Percentiles rank a stretch among this genome's conserved stretches.
Evolutionary conservation across 2,113 vertebrate species (phyloP).

Genomic region (Forbesichthys papilliferus): DNA sequence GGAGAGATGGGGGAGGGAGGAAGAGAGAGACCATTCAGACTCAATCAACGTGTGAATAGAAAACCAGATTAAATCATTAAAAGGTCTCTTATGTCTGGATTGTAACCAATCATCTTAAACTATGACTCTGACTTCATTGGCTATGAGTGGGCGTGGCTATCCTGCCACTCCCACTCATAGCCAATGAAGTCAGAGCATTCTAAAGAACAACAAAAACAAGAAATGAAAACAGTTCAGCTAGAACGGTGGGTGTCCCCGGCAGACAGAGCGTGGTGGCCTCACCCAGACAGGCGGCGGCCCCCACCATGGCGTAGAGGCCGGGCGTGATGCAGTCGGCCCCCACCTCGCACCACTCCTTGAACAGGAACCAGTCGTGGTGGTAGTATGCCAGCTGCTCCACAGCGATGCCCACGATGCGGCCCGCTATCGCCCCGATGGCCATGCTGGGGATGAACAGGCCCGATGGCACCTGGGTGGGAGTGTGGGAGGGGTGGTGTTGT

Average conservation of each 20-base stretch:
- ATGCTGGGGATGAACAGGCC: conserved; percentile 98
- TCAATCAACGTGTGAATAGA: neutral
- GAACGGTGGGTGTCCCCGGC: neutral
- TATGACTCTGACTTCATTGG: too few relatives aligned
- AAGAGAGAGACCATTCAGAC: too few relatives aligned
- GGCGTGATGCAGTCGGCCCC: conserved; percentile 97
- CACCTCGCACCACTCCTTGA: conserved; percentile 97
- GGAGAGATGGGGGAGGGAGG: neutral
- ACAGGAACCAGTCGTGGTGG: conserved; percentile 98
- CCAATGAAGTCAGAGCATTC: too few relatives aligned
- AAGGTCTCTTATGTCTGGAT: too few relatives aligned
- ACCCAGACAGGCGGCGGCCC: conserved; percentile 95
- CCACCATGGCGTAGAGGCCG: conserved; percentile 98
- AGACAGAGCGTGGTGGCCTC: conserved; percentile 49
- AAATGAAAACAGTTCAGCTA: too few relatives aligned
- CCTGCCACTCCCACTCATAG: too few relatives aligned
- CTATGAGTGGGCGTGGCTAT: too few relatives aligned
- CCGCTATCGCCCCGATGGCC: conserved; percentile 97
- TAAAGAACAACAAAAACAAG: too few relatives aligned
- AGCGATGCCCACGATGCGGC: conserved; percentile 94
- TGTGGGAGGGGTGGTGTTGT: neutral
- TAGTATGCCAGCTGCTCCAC: conserved; percentile 96
- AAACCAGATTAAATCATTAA: too few relatives aligned
- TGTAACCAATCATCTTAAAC: too few relatives aligned
- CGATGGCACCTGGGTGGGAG: conserved; percentile 83